phyloP scores from a whole-genome alignment of 1,140 invertebrate species.

The Drosophila ohnishii region DNA sequence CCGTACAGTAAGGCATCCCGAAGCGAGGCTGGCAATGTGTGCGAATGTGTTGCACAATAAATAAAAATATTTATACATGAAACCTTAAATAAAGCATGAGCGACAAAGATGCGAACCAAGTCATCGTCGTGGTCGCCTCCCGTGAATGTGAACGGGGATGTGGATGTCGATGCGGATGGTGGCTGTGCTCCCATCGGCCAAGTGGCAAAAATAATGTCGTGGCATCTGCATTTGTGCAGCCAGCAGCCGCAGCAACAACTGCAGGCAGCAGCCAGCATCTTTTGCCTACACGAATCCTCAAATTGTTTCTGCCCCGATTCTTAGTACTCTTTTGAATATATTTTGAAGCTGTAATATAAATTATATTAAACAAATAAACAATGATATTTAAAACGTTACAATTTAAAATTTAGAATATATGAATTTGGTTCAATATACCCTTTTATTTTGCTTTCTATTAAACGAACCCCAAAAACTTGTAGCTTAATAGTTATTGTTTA shows the following conservation, averaged over 20 bases:
- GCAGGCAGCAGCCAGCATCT: constrained; percentile 59
- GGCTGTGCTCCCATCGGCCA: constrained; percentile 60
- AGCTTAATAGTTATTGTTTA: neutral
- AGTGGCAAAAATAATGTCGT: constrained; percentile 82
- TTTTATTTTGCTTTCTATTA: too few species aligned
- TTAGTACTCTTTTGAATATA: neutral
- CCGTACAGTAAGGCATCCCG: constrained; percentile 57
- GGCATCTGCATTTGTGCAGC: constrained; percentile 76
- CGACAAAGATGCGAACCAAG: constrained; percentile 78
- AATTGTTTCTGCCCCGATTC: constrained; percentile 41
- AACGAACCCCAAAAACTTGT: too few species aligned
- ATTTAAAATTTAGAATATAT: neutral
- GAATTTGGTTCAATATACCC: too few species aligned
- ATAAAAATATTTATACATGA: constrained; percentile 82
- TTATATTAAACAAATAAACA: neutral
- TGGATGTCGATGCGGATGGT: constrained; percentile 10
- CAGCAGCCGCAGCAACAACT: constrained; percentile 44
- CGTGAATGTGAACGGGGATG: constrained; percentile 1
- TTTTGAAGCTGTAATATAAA: neutral
- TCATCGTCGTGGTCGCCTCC: constrained; percentile 40
- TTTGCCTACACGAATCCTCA: constrained; percentile 69
- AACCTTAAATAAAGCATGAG: constrained; percentile 81
- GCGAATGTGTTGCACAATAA: constrained; percentile 81
- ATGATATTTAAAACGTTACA: neutral
- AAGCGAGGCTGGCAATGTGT: constrained; percentile 63